These are phyloP conservation scores for Eupsittula cactorum DNA, from an alignment of 2,113 vertebrate species.

Conservation along the genomic window DNA sequence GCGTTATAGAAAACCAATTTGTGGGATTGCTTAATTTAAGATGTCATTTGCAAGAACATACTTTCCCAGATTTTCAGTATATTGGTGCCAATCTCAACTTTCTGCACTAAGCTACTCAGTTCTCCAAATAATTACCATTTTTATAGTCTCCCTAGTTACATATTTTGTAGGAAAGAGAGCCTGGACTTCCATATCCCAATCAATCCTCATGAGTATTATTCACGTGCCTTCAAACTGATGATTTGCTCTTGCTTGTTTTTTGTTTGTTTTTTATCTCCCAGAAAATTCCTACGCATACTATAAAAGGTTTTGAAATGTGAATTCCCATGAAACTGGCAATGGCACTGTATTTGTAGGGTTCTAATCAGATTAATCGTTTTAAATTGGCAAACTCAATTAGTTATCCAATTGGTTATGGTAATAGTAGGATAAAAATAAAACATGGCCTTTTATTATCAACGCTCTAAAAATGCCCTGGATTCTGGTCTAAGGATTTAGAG, in stretches of 20 bases:
- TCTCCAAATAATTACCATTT: neutral
- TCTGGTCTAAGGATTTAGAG: neutral
- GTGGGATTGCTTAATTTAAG: neutral
- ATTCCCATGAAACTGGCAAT: neutral
- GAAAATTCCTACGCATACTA: neutral
- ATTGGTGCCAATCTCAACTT: neutral
- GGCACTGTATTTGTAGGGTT: neutral
- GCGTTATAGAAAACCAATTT: neutral
- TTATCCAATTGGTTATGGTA: neutral
- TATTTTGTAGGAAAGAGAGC: neutral
- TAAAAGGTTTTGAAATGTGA: neutral
- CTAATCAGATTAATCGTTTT: conserved; percentile 20
- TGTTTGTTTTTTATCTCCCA: neutral
- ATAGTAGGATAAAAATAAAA: conserved; percentile 4
- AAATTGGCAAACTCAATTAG: neutral
- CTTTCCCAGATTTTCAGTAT: neutral
- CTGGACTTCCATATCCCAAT: neutral
- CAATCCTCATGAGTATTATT: neutral
- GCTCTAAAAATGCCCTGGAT: conserved; percentile 4
- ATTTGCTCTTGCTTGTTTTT: neutral
- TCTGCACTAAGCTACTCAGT: neutral
- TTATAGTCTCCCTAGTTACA: neutral
- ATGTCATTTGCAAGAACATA: neutral
- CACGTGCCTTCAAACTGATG: neutral
- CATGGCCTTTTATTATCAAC: neutral